Percentiles rank a stretch among this genome's conserved stretches.
Evolutionary conservation across 2,113 vertebrate genomes (phyloP).

Genomic region (Dipodomys stephensi): DNA sequence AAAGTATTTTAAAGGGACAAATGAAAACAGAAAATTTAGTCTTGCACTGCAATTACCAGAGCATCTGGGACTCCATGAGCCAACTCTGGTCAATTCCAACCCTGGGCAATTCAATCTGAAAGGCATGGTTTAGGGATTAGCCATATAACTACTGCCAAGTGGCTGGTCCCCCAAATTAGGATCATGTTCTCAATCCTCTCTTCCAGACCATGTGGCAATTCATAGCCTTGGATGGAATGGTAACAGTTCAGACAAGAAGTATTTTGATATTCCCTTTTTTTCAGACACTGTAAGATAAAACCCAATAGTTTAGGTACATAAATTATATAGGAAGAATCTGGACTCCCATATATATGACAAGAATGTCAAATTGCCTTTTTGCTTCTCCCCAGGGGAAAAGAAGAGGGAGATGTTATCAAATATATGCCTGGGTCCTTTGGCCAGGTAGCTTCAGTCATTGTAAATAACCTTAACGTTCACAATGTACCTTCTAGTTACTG

Average conservation of each 20-base stretch:
- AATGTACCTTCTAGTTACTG: background rate
- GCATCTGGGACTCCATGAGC: constrained; percentile 71
- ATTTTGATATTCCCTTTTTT: constrained; percentile 21
- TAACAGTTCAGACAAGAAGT: background rate
- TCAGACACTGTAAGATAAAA: constrained; percentile 11
- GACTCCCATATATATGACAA: constrained; percentile 29
- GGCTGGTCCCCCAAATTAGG: constrained; percentile 52
- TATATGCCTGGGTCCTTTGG: background rate
- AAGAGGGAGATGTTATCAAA: background rate
- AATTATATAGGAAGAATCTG: constrained; percentile 20
- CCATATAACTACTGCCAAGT: constrained; percentile 62
- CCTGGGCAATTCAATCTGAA: constrained; percentile 64
- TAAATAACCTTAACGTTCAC: background rate
- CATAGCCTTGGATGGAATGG: constrained; percentile 22
- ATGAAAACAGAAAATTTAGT: constrained; percentile 67
- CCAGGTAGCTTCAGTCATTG: constrained; percentile 37
- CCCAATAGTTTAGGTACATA: background rate
- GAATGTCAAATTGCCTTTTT: constrained; percentile 17
- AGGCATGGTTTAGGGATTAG: constrained; percentile 65
- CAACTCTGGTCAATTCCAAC: constrained; percentile 62
- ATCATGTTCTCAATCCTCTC: background rate
- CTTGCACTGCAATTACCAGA: constrained; percentile 75
- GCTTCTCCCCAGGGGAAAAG: background rate
- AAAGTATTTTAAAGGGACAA: constrained; percentile 72
- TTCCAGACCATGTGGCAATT: constrained; percentile 45